Conservation (phyloP, 2,888 invertebrate genomes). For the Cyclophora punctaria region DNA sequence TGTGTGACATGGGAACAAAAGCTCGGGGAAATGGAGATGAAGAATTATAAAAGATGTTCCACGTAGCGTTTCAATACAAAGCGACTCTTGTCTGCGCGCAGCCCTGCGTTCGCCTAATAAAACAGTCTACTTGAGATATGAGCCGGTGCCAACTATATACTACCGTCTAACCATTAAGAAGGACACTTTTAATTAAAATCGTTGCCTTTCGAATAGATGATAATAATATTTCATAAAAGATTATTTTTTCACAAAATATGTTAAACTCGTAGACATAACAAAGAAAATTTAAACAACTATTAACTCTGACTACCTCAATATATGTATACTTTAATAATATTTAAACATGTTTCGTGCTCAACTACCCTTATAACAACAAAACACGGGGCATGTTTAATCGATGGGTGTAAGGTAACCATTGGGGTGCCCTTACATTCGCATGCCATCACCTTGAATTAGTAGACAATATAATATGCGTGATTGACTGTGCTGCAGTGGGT, state of each 20-base stretch:
- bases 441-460: conserved; percentile 57
- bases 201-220: no score
- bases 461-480: conserved; percentile 59
- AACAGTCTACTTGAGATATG: neutral
- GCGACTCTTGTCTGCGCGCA: conserved; percentile 3
- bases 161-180: no score
- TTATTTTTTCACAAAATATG: no score
- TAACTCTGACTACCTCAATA: no score
- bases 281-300: no score
- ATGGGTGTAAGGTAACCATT: neutral
- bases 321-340: no score
- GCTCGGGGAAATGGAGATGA: conserved; percentile 42
- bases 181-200: no score
- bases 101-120: conserved; percentile 6
- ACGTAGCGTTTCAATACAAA: conserved; percentile 23
- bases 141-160: no score
- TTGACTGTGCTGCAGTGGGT: conserved; percentile 72
- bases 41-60: conserved; percentile 41
- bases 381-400: neutral
- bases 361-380: neutral
- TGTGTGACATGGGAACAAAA: conserved; percentile 52
- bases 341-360: no score
- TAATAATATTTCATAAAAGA: no score
- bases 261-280: no score
- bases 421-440: neutral